Conservation (phyloP, 2,888 invertebrate genomes). For the Volucella bombylans region DNA sequence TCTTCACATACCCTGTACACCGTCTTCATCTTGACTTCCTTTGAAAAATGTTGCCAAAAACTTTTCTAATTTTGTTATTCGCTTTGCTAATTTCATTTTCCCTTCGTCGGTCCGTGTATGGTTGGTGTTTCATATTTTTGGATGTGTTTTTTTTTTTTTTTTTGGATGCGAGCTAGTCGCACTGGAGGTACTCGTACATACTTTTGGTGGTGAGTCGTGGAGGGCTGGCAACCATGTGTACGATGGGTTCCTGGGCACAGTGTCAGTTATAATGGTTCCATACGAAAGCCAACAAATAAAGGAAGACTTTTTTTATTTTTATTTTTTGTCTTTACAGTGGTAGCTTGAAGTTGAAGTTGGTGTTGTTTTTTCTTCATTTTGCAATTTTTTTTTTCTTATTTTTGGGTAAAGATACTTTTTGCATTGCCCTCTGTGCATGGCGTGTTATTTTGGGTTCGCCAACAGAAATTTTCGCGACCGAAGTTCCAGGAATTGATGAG, state of each 20-base stretch:
- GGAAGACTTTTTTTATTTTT: neutral
- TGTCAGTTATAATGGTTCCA: conserved; percentile 64
- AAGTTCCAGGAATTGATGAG: conserved; percentile 74
- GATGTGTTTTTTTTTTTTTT: neutral
- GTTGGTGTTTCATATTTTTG: neutral
- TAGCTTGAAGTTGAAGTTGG: conserved; percentile 15
- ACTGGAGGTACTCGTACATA: neutral
- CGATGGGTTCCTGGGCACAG: conserved; percentile 62
- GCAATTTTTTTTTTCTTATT: conserved; percentile 11
- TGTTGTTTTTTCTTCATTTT: conserved; percentile 6
- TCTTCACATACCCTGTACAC: neutral
- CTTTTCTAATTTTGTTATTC: conserved; percentile 70
- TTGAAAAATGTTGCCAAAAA: conserved; percentile 67
- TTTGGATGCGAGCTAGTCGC: neutral
- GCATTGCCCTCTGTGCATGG: conserved; percentile 63
- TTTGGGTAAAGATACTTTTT: conserved; percentile 63
- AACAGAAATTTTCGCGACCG: conserved; percentile 75
- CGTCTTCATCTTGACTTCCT: neutral
- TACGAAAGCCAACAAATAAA: conserved; percentile 56
- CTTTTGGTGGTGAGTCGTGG: conserved; percentile 15
- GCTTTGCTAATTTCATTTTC: conserved; percentile 64
- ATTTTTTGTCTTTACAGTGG: conserved; percentile 56
- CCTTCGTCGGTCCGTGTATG: conserved; percentile 24
- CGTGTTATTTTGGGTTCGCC: conserved; percentile 53
- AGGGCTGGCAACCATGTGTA: conserved; percentile 63